Percentiles rank a stretch among this genome's conserved stretches.
These are phyloP conservation scores for Osmerus eperlanus DNA, from an alignment of 2,113 vertebrate genomes.

Conservation along the genomic window DNA sequence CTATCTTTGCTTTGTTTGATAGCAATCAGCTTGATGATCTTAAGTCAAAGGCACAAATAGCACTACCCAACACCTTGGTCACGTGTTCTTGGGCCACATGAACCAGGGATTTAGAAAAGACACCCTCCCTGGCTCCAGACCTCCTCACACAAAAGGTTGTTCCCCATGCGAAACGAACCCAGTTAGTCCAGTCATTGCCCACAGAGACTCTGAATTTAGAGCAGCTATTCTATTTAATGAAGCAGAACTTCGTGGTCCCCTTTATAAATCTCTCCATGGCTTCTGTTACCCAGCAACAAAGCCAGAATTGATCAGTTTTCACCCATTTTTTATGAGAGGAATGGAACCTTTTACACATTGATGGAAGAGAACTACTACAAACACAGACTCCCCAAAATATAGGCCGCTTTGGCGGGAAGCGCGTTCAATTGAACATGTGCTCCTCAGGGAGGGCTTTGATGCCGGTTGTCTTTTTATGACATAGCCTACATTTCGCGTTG, in stretches of 20 bases:
- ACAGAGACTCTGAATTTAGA: conserved; percentile 71
- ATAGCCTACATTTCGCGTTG: conserved; percentile 50
- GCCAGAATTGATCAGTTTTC: conserved; percentile 55
- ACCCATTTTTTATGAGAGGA: conserved; percentile 33
- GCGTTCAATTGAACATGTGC: conserved; percentile 63
- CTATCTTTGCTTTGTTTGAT: too few species aligned
- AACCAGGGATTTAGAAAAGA: too few species aligned
- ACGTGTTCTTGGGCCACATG: too few species aligned
- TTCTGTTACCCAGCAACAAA: conserved; percentile 71
- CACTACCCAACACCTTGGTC: too few species aligned
- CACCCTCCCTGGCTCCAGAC: conserved; percentile 23
- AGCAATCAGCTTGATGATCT: too few species aligned
- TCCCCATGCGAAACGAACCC: conserved; percentile 25
- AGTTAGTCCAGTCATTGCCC: conserved; percentile 35
- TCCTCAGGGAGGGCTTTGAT: conserved; percentile 64
- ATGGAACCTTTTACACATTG: conserved; percentile 41
- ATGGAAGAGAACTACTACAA: conserved; percentile 29
- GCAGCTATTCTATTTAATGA: conserved; percentile 70
- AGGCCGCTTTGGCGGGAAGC: conserved; percentile 66
- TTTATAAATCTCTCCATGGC: conserved; percentile 66
- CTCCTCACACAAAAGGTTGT: conserved; percentile 53
- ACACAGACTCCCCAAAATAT: conserved; percentile 65
- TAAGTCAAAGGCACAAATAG: conserved; percentile 14
- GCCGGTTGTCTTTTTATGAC: conserved; percentile 47
- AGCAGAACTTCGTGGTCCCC: conserved; percentile 68